Base-by-base conservation (phyloP, 1,140 invertebrate genomes). In the Saccostrea cuccullata region DNA sequence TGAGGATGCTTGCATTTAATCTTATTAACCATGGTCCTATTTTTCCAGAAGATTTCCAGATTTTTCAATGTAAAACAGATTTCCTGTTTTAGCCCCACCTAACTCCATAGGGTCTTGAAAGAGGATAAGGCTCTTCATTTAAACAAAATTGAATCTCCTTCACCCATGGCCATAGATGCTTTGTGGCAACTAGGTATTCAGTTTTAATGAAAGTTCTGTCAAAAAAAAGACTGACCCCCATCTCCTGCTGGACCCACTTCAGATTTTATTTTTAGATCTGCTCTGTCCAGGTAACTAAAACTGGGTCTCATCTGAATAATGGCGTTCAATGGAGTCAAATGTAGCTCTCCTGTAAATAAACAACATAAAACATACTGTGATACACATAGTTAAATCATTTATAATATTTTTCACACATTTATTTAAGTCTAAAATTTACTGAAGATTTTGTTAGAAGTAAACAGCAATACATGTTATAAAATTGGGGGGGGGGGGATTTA, bases 201-300 rank as follows among this genome's bases (percentile, higher is more conserved):
- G 11, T 58, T 40, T 55, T 55, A 17, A 13, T 15, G 2, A 30
- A 82, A 12, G 26, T 47, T 36, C 13, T 82, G 6, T 82, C 3
- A 30, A 30, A 36, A 36, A 36, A 36, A 17, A 12, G 36, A 64
- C 90, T 40, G 88, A 82, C 70, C 91, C 87, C 36, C 87, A 89
- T 77, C 82, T 82, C 67, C 88, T 58, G 70, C 90, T 86, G 64
- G 47, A 87, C 55, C 87, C 55, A 58, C 40, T 47, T 89, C 87
- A 58, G 64, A 58, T 73, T 96, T 96, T 56, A 95, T 95, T 58
- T 96, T 95, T 91, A 97, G 97, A 89, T 98, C 97, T 87, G 96
- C 96, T 92, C 97, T 97, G 93, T 98, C 98, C 30, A 98, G 96
- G 93, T 98, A 97, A 85, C 96, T 96, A 94, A 98, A 97, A n/a